Percentiles rank a stretch among this genome's conserved stretches.
Evolutionary conservation across 2,888 invertebrate genomes (phyloP).

Genomic region (Hartigia nigra): DNA sequence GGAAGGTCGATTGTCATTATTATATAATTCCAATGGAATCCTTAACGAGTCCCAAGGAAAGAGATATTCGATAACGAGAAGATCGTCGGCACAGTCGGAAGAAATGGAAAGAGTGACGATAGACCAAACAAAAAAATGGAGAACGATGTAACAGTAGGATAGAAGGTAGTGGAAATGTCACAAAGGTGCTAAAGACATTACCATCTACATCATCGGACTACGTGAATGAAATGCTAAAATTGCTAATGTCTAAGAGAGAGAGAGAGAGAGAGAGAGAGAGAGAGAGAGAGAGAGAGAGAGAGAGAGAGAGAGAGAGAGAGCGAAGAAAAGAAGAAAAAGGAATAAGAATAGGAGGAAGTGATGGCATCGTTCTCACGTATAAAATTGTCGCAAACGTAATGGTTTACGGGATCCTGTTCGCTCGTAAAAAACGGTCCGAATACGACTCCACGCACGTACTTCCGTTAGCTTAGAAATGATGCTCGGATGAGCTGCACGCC

Average conservation of each 20-base stretch:
- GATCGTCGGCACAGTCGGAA: not conserved
- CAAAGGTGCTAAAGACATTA: not conserved
- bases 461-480: not conserved
- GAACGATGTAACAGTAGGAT: not conserved
- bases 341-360: not conserved
- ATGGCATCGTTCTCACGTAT: not conserved
- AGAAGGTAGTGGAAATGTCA: not conserved
- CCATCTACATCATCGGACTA: not conserved
- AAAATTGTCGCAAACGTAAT: not conserved
- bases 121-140: not conserved
- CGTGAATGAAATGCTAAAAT: not conserved
- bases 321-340: not conserved
- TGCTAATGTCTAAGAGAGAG: not conserved
- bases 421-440: not conserved
- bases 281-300: not conserved
- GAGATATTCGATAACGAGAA: not conserved
- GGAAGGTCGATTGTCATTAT: not conserved
- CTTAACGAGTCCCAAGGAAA: not conserved
- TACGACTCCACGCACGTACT: not conserved
- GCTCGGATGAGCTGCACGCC: not conserved
- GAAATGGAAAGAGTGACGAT: not conserved
- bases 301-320: not conserved
- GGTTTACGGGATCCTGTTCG: not conserved
- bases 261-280: not conserved
- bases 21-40: not conserved